phyloP scores from a whole-genome alignment of 2,113 vertebrate genomes.

The Psilopogon haemacephalus region DNA sequence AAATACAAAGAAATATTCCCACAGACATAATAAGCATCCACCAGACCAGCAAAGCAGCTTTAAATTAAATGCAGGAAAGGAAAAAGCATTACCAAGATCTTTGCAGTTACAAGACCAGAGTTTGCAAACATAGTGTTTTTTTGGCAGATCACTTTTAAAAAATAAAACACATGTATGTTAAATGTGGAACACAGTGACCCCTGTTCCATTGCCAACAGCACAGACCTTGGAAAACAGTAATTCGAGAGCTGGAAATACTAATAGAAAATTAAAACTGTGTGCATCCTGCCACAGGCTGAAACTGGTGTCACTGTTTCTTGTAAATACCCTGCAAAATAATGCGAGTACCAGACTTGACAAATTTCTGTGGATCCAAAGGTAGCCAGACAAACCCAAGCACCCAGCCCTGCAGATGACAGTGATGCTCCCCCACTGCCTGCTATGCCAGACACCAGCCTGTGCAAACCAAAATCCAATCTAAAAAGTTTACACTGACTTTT shows the following conservation, averaged over 20 bases:
- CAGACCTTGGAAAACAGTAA: neutral
- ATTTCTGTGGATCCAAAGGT: neutral
- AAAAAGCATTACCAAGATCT: neutral
- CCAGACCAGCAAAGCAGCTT: neutral
- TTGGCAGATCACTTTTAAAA: slow-evolving; percentile 12
- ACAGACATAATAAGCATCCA: neutral
- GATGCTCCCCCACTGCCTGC: neutral
- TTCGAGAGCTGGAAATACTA: neutral
- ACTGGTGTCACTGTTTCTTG: neutral
- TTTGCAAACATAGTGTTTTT: neutral
- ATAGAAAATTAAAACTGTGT: neutral
- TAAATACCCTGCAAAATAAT: neutral
- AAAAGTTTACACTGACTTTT: neutral
- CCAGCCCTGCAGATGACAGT: neutral
- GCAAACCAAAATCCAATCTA: neutral
- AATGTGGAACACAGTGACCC: neutral
- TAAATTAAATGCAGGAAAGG: slow-evolving; percentile 1
- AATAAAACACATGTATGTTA: neutral
- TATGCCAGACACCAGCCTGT: neutral
- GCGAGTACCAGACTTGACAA: neutral
- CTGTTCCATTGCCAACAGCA: neutral
- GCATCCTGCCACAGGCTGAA: neutral
- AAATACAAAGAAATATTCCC: neutral
- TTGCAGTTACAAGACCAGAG: neutral
- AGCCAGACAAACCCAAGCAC: neutral